Base-by-base conservation (phyloP, 2,888 invertebrate genomes). In the Brachypterus glaber region DNA sequence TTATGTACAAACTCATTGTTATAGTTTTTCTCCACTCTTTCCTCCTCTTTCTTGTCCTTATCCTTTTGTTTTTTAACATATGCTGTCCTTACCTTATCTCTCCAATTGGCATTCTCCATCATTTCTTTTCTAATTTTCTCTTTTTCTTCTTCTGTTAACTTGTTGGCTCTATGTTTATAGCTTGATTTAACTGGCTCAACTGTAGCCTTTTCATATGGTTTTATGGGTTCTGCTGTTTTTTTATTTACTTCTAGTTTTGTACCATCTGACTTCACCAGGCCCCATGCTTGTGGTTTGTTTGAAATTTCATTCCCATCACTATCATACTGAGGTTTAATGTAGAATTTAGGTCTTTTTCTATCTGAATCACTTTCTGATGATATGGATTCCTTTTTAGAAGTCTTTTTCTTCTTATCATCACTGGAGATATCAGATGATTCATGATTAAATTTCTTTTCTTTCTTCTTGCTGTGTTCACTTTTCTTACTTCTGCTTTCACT, bases 41-140 rank as follows among this genome's bases (percentile, higher is more conserved):
- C 59, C 50, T 66, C 51, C 17, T 65, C 72, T 49, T 59, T 67
- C 29, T 66, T 58, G 36, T 69, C 76, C 37, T 73, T 76, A 39
- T 76, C 76, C 2, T 76, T 70, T 57, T 82, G 77, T 37, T 68
- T 68, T 33, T 73, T 76, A 3, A 84, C 76, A 43, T 76, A 75
- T 29, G 67, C 67, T 7, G 73, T 74, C 24, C 84, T 71, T 62
- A 81, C 76, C 25, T 69, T 68, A 55, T 84, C 82, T 0, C 82
- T 71, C 69, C 76, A 73, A 1, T 65, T 64, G 0, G 90, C 92
- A 58, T 91, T 86, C 7, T 75, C 70, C 72, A 81, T 79, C 93
- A 93, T 93, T 63, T 85, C 88, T 33, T 69, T 71, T 30, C 83
- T 71, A 27, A 76, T 73, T 40, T 69, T 70, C 57, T 89, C 82